Base-by-base conservation (phyloP, 2,113 vertebrate species). In the Raja brachyura region DNA sequence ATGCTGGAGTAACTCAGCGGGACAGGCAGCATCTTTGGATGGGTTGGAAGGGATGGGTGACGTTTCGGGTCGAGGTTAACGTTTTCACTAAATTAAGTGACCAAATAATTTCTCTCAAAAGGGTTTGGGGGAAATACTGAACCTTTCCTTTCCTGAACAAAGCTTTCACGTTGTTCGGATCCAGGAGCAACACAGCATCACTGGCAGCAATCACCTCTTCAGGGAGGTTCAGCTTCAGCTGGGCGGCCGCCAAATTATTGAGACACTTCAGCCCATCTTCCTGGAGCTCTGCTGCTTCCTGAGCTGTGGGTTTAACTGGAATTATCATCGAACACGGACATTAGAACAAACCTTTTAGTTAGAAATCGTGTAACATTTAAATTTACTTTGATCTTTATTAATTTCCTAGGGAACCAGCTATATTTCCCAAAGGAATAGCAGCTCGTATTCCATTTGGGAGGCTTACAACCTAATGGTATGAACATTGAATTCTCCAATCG, bases 221-320 rank as follows among this genome's bases (percentile, higher is more conserved):
- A 3, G 78, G 93, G 93, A 96, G 96, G 93, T 96, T 95, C 94
- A 97, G 95, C 94, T 97, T 98, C 93, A 98, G 90, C 94, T 97
- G 97, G 61, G 96, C 93, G 0, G 97, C 94, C 33, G 97, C 97
- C 95, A 97, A 94, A 95, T 98, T 98, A 94, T 98, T 98, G 93
- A 98, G 95, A 95, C 97, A 98, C 94, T 98, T 98, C n/a, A 97
- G 95, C 14, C 96, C 94, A 94, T 97, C 96, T 88, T 97, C 96
- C 78, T 31, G 94, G 93, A 97, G 95, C 94, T 98, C 97, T 86
- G 97, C 96, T 93, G 96, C 96, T 93, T 97, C 96, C 33, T 94
- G 95, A 61, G 93, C 93, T 33, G 79, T 74, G 90, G 68, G 90
- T 22, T 74, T 92, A 92, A 73, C 90, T 92, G 90, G 22, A 92